phyloP scores from a whole-genome alignment of 2,888 invertebrate genomes.

The Scotopteryx bipunctaria region DNA sequence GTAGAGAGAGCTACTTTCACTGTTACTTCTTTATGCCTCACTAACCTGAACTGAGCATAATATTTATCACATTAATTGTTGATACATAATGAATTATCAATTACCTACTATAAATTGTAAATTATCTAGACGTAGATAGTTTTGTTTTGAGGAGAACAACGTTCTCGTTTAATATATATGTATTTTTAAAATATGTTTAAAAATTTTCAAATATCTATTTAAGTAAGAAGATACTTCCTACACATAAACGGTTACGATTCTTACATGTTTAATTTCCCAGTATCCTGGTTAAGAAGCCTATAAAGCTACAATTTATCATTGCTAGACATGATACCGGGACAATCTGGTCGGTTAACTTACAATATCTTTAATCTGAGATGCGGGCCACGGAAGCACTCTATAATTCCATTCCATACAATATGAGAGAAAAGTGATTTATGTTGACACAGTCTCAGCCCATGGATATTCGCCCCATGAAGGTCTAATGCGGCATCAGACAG shows the following conservation, averaged over 20 bases:
- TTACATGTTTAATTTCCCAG: not conserved
- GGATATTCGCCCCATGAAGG: constrained; percentile 46
- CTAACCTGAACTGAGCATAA: constrained; percentile 19
- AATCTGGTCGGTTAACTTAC: constrained; percentile 46
- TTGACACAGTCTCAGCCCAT: constrained; percentile 55
- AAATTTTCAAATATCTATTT: no score
- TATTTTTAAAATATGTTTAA: no score
- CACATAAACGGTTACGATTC: no score
- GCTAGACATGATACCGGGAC: constrained; percentile 26
- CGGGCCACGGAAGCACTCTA: constrained; percentile 72
- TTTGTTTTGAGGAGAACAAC: no score
- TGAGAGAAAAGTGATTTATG: constrained; percentile 63
- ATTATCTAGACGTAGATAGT: no score
- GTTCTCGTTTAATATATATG: no score
- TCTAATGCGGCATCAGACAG: constrained; percentile 33
- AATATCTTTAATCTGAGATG: constrained; percentile 63
- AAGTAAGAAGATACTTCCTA: no score
- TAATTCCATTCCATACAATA: constrained; percentile 67
- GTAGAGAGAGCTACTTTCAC: constrained; percentile 40
- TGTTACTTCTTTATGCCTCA: constrained; percentile 39
- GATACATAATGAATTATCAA: no score
- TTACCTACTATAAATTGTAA: no score
- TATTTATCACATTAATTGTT: not conserved
- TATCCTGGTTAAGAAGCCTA: not conserved
- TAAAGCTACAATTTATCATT: constrained; percentile 11